phyloP scores from a whole-genome alignment of 2,888 invertebrate genomes.

The Periphyllus acericola region DNA sequence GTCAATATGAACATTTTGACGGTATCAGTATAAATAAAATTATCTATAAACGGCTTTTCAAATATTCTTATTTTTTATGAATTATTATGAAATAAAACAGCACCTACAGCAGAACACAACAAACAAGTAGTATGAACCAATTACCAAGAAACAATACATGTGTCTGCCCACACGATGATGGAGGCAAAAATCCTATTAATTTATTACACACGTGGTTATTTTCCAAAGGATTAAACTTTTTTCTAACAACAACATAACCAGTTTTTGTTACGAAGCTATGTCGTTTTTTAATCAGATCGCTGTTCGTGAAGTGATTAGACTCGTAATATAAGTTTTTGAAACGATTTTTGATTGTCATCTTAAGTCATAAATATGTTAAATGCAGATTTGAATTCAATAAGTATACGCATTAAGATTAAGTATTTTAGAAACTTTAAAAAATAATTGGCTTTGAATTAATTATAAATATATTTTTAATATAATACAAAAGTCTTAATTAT shows the following conservation, averaged over 20 bases:
- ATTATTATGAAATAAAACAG: constrained; percentile 43
- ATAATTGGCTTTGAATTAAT: neutral
- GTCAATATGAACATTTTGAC: constrained; percentile 22
- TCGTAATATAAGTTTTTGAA: constrained; percentile 29
- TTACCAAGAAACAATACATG: constrained; percentile 52
- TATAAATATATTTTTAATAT: neutral
- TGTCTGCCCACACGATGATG: constrained; percentile 43
- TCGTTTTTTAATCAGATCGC: constrained; percentile 53
- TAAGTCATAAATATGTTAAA: constrained; percentile 13
- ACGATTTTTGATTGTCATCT: constrained; percentile 56
- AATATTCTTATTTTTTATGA: constrained; percentile 25
- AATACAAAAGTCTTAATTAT: neutral
- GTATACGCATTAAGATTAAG: neutral
- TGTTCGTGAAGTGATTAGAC: constrained; percentile 35
- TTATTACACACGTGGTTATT: constrained; percentile 40
- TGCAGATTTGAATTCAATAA: neutral
- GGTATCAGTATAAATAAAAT: constrained; percentile 37
- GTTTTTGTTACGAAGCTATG: constrained; percentile 28
- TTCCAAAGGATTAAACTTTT: constrained; percentile 54
- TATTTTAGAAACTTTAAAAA: neutral
- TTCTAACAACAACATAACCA: constrained; percentile 50
- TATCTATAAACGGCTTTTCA: constrained; percentile 22
- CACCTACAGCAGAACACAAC: constrained; percentile 27
- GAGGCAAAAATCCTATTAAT: constrained; percentile 57
- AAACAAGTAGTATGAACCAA: constrained; percentile 60